These are phyloP conservation scores for Drosophila setosimentum DNA, from an alignment of 2,888 invertebrate genomes.

Conservation along the genomic window DNA sequence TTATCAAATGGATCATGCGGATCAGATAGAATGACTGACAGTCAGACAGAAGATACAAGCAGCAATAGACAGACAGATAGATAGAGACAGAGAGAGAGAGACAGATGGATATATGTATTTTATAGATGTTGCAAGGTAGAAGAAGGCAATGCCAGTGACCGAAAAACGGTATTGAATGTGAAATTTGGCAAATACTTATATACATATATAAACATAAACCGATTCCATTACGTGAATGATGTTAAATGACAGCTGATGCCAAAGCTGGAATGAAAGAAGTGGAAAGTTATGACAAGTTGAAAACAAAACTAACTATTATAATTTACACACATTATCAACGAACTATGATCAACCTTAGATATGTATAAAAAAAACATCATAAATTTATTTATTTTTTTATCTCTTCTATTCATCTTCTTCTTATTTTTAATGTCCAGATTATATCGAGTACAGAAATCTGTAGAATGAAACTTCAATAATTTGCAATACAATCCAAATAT, in stretches of 20 bases:
- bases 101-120: not conserved
- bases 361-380: not conserved
- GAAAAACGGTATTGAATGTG: slow-evolving; percentile 32
- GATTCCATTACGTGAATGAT: slow-evolving; percentile 20
- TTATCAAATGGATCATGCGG: slow-evolving; percentile 58
- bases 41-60: slow-evolving; percentile 9
- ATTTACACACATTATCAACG: not conserved
- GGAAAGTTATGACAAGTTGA: slow-evolving; percentile 1
- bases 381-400: not conserved
- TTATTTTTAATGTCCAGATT: not conserved
- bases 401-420: not conserved
- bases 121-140: slow-evolving; percentile 18
- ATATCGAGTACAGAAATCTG: not conserved
- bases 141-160: slow-evolving; percentile 16
- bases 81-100: not conserved
- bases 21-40: slow-evolving; percentile 38
- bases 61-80: not conserved
- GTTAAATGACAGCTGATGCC: slow-evolving; percentile 8
- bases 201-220: slow-evolving; percentile 1
- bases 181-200: slow-evolving; percentile 21
- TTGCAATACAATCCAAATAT: not conserved
- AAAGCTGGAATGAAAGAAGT: not conserved
- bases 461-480: not conserved
- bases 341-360: not conserved
- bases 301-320: not conserved